A percentile compares a stretch with the other conserved stretches of the same genome.
Conservation (phyloP, 2,797 vertebrate species). For the Peromyscus aztecus region DNA sequence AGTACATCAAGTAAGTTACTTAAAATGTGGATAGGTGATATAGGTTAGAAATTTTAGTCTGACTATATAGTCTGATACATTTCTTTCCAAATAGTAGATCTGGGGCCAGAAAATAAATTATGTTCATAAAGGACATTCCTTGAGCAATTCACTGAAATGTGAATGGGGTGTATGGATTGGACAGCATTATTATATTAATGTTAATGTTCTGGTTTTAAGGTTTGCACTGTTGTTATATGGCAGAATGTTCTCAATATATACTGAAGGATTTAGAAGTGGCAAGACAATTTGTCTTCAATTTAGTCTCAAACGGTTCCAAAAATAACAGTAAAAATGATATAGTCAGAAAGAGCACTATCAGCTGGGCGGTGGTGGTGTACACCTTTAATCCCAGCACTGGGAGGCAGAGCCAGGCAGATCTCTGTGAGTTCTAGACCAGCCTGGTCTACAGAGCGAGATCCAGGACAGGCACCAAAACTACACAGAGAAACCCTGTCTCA, state of each 20-base stretch:
- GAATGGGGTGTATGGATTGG: background rate
- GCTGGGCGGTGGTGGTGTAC: too few species aligned
- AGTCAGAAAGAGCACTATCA: background rate
- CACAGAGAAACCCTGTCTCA: too few species aligned
- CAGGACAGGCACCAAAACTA: too few species aligned
- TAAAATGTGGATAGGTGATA: background rate
- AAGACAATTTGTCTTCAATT: conserved; percentile 28
- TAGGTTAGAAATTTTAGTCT: background rate
- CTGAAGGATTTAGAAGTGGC: conserved; percentile 9
- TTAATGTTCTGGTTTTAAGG: background rate
- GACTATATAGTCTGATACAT: background rate
- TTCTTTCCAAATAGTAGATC: conserved; percentile 22
- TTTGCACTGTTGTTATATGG: background rate
- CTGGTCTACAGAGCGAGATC: too few species aligned
- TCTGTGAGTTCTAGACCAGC: too few species aligned
- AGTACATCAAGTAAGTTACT: conserved; percentile 17
- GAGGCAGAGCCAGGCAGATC: too few species aligned
- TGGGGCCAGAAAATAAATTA: conserved; percentile 28
- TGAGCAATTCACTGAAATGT: background rate
- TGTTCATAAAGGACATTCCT: background rate
- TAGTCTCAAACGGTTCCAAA: conserved; percentile 26
- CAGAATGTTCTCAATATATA: background rate
- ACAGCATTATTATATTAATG: background rate
- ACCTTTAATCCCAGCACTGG: too few species aligned
- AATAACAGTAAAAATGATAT: background rate